A percentile compares a stretch with the other conserved stretches of the same genome.
Conservation (phyloP, 2,797 vertebrate species). For the Falco peregrinus region DNA sequence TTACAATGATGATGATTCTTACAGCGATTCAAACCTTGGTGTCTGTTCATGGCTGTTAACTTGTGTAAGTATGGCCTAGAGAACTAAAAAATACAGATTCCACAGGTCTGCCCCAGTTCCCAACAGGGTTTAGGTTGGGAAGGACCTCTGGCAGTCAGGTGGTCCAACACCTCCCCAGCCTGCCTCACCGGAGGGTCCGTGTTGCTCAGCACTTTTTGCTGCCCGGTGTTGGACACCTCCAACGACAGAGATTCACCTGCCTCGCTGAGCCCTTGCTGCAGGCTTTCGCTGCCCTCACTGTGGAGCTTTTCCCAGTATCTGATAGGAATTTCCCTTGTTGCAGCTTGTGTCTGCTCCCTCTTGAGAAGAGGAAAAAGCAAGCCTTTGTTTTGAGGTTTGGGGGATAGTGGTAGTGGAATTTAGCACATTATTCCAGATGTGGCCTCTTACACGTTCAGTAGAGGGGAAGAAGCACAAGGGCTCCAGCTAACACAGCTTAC, state of each 20-base stretch:
- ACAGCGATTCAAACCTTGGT: neutral
- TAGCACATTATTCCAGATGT: neutral
- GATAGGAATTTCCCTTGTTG: neutral
- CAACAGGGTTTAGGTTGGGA: neutral
- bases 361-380: neutral
- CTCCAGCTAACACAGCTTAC: neutral
- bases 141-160: neutral
- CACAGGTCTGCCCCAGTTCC: neutral
- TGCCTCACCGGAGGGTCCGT: fast-evolving
- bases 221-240: neutral
- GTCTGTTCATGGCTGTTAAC: neutral
- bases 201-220: neutral
- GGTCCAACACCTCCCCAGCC: neutral
- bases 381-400: neutral
- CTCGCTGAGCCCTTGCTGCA: neutral
- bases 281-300: neutral
- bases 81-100: neutral
- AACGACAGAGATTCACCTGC: neutral
- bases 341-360: neutral
- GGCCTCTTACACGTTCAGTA: neutral
- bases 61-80: neutral
- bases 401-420: neutral
- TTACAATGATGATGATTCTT: neutral
- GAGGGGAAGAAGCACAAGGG: neutral
- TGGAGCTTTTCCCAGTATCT: neutral